These are phyloP conservation scores for human (Homo sapiens) DNA, from an alignment of 2,113 vertebrate species.

Conservation along the genomic window GRCh38 chr5:35224501-35225000, in stretches of 20 bases:
- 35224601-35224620: not conserved
- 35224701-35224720: not conserved
- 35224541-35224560: not conserved
- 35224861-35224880: not conserved
- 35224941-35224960: not conserved
- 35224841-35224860: not conserved
- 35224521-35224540: not conserved
- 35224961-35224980: not conserved
- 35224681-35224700: not conserved
- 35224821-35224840: not conserved
- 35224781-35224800: not conserved
- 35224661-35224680: not conserved
- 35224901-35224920: not conserved
- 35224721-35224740: not conserved
- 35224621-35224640: not conserved
- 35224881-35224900: not conserved
- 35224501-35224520: not conserved
- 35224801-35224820: not conserved
- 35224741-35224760: not conserved
- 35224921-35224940: conserved; percentile 20
- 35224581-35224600: not conserved
- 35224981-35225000: not conserved
- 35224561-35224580: not conserved
- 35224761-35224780: not conserved
- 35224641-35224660: not conserved